Base-by-base conservation (phyloP, 2,113 vertebrate genomes). In the Sinocyclocheilus anophthalmus region DNA sequence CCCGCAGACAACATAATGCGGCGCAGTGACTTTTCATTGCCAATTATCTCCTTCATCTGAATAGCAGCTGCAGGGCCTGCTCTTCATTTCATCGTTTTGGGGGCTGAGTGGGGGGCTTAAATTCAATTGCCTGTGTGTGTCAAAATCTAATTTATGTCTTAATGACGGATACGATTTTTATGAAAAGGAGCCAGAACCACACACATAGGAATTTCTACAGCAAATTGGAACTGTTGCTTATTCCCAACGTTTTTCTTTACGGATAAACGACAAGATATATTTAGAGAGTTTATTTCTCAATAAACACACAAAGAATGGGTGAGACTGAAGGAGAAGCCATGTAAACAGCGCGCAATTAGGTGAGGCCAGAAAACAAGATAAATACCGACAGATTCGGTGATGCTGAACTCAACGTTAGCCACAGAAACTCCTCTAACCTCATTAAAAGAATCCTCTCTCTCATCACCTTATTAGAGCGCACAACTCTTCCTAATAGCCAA, bases 11-110 rank as follows among this genome's bases (percentile, higher is more conserved):
- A 97, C 97, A 97, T 98, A 97, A 97, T 97, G 96, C 96, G 96
- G 97, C 95, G 96, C 96, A 97, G 96, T 97, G 97, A 98, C 97
- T 99, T 99, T 97, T 97, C 98, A 97, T 96, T 96, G 97, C 96
- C 97, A 99, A 98, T 99, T 99, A 99, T 98, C 96, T 98, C 96
- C 94, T 97, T 96, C 96, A 96, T 97, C 97, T 99, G 97, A 97
- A 96, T 96, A 97, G 97, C 97, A 99, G 98, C 97, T 99, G 97
- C 97, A 97, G 96, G 96, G 96, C 96, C 97, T 95, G 95, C 97
- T 96, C 97, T 96, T 96, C 92, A 92, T 93, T 92, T 93, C 93
- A 88, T 88, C 89, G 90, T 89, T 84, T 88, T 84, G 90, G 90
- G 91, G 88, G 88, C 92, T 91, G 91, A 82, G 83, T 88, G 76